Base-by-base conservation (phyloP, 2,888 invertebrate genomes). In the Synergus itoensis region DNA sequence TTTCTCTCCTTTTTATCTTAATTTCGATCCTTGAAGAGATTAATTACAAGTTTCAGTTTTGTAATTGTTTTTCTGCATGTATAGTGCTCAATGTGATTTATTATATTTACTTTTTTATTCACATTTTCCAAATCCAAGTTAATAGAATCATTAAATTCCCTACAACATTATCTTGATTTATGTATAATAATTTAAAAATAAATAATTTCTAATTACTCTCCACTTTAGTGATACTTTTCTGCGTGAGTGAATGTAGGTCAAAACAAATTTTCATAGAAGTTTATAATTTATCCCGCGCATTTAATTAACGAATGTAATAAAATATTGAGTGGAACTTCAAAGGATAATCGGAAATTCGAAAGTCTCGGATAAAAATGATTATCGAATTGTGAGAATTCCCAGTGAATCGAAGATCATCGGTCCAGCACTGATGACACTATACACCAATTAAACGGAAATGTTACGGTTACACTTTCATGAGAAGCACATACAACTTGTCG, bases 391-490 rank as follows among this genome's bases (percentile, higher is more conserved):
- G 11, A 18, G 43, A 48, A 48, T 48, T 48, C n/a, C 36, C 48
- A 48, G 45, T 16, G 21, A 45, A 69, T 36, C 21, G 48, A 21
- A 48, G 69, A 69, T 48, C 45, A 8, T 48, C 48, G 48, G 16
- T 69, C 69, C 69, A 48, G 69, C 21, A 45, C 69, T 69, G 69
- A 69, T 48, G 36, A 69, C 69, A 69, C 45, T 69, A 36, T 53
- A 11, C 73, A 73, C 48, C 73, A 73, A 73, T 73, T 14, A 28
- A 73, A 16, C 45, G 53, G 73, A 53, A 73, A 73, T 36, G 48
- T 73, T 73, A 73, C 48, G 73, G 48, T 53, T 53, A 36, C 73
- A 73, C 53, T 73, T 28, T 69, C 73, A 53, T 36, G 73, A 48
- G 53, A 9, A 73, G n/a, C 48, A 69, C 69, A 48, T n/a, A 57